Percentiles rank a stretch among this genome's conserved stretches.
These are phyloP conservation scores for Branchinecta sandiegonensis DNA, from an alignment of 2,888 invertebrate species.

Conservation along the genomic window DNA sequence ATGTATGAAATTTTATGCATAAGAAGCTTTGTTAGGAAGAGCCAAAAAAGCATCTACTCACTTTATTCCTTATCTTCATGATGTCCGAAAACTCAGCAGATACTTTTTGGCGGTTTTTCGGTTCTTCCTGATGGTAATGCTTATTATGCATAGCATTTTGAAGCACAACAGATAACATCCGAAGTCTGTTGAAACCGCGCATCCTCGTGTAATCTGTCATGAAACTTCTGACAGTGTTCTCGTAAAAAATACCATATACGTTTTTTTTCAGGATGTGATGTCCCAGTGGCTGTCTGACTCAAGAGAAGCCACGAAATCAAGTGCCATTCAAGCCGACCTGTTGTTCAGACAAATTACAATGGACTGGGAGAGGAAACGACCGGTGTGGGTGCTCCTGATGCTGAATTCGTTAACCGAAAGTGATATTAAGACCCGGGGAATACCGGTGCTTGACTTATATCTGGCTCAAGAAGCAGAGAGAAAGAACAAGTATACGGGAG, in stretches of 20 bases:
- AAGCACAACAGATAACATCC: no score
- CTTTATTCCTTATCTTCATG: no score
- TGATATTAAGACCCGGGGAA: constrained; percentile 36
- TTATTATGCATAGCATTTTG: no score
- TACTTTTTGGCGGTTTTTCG: no score
- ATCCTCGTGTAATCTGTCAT: no score
- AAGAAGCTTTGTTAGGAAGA: no score
- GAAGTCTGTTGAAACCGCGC: no score
- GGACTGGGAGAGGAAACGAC: constrained; percentile 41
- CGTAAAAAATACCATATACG: background rate
- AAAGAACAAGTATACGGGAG: constrained; percentile 37
- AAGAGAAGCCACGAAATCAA: constrained; percentile 24
- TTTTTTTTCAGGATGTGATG: constrained; percentile 3
- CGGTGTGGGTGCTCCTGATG: constrained; percentile 43
- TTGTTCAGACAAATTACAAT: constrained; percentile 38
- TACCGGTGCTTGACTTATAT: constrained; percentile 41
- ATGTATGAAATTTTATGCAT: no score
- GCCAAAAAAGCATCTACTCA: no score
- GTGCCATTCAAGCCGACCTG: constrained; percentile 37
- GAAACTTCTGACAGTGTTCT: no score
- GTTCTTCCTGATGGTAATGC: no score
- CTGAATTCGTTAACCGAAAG: constrained; percentile 40
- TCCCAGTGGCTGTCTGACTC: constrained; percentile 10
- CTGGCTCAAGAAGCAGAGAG: constrained; percentile 39
- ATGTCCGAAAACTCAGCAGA: no score